A percentile compares a stretch with the other conserved stretches of the same genome.
phyloP scores from a whole-genome alignment of 2,797 vertebrate species.

The Loris lydekkerianus region DNA sequence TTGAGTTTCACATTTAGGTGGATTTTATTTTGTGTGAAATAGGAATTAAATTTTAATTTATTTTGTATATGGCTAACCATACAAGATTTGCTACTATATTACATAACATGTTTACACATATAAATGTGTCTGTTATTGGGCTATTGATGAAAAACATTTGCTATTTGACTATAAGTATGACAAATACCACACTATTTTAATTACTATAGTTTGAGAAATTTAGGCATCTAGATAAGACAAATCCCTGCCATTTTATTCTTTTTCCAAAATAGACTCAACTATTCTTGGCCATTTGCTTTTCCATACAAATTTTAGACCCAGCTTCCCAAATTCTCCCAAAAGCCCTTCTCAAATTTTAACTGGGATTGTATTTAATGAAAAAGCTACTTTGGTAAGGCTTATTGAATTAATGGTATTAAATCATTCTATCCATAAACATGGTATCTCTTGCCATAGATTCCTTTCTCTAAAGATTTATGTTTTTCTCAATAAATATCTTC shows the following conservation, averaged over 20 bases:
- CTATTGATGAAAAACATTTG: conserved; percentile 36
- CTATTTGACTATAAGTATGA: not conserved
- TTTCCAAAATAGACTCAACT: not conserved
- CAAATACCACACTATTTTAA: conserved; percentile 42
- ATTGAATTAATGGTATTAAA: not conserved
- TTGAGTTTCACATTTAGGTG: conserved; percentile 45
- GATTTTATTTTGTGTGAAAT: conserved; percentile 53
- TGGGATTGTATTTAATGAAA: conserved; percentile 34
- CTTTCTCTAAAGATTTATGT: not conserved
- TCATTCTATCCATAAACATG: not conserved
- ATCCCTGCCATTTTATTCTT: not conserved
- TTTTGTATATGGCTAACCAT: conserved; percentile 39
- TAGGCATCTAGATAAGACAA: conserved; percentile 23
- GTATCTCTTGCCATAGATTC: not conserved
- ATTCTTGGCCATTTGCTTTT: conserved; percentile 32
- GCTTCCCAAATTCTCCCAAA: conserved; percentile 4
- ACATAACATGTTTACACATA: not conserved
- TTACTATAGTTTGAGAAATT: not conserved
- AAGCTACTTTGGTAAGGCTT: conserved; percentile 1
- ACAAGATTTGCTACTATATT: conserved; percentile 25
- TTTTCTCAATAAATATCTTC: conserved; percentile 18
- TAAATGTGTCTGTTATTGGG: conserved; percentile 11
- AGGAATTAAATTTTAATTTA: conserved; percentile 25
- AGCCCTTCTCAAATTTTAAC: conserved; percentile 33
- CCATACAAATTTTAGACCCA: conserved; percentile 8